Conservation (phyloP, 2,113 vertebrate species). For the Tylochromis polylepis region DNA sequence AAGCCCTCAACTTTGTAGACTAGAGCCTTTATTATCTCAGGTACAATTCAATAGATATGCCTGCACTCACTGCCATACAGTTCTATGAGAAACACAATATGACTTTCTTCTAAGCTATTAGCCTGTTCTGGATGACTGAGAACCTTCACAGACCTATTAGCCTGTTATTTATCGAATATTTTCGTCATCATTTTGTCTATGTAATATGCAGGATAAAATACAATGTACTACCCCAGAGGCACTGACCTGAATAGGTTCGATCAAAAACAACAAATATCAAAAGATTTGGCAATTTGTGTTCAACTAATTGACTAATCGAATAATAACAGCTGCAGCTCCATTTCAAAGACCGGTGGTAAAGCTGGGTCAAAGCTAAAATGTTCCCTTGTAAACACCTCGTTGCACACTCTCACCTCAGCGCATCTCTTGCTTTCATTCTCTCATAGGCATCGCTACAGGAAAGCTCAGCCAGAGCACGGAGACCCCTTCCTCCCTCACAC, state of each 20-base stretch:
- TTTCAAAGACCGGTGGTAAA: constrained; percentile 5
- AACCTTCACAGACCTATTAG: no score
- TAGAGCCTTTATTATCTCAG: not conserved
- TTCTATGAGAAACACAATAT: not conserved
- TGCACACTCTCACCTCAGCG: constrained; percentile 35
- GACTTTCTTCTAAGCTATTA: not conserved
- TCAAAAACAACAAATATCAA: not conserved
- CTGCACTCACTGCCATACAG: not conserved
- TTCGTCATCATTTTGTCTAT: not conserved
- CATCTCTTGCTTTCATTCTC: constrained; percentile 26
- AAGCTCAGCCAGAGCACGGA: constrained; percentile 40
- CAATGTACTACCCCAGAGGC: not conserved
- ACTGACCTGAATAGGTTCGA: not conserved
- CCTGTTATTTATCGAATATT: not conserved
- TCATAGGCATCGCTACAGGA: constrained; percentile 36
- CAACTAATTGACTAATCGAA: not conserved
- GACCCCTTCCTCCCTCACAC: constrained; percentile 52
- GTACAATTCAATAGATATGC: not conserved
- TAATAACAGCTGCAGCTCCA: not conserved
- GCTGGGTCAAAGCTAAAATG: constrained; percentile 11
- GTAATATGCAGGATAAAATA: not conserved
- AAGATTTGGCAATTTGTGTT: not conserved
- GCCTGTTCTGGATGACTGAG: no score
- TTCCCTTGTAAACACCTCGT: constrained; percentile 7
- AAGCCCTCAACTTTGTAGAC: not conserved